Evolutionary conservation across 2,797 vertebrate genomes (phyloP).

Genomic region (Chaetodon trifasciatus): DNA sequence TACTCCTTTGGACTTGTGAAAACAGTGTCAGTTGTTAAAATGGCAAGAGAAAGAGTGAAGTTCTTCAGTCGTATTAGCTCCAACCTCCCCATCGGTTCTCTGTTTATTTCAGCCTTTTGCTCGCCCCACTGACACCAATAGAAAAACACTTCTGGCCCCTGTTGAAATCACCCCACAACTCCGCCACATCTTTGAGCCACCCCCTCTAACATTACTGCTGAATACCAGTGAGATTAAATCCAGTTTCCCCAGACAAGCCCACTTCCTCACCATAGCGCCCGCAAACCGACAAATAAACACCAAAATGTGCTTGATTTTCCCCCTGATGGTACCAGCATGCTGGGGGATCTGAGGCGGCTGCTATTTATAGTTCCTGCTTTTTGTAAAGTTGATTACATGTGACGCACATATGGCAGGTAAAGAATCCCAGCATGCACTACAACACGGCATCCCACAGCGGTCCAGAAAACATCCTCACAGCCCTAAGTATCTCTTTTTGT

Average conservation of each 20-base stretch:
- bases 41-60: slow-evolving; percentile 29
- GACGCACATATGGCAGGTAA: slow-evolving; percentile 49
- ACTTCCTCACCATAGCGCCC: slow-evolving; percentile 86
- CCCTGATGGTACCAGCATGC: slow-evolving; percentile 52
- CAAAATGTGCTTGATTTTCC: slow-evolving; percentile 51
- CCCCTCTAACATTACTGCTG: slow-evolving; percentile 81
- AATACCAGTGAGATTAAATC: slow-evolving; percentile 90
- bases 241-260: slow-evolving; percentile 82
- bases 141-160: slow-evolving; percentile 38
- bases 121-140: slow-evolving; percentile 40
- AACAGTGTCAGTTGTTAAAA: slow-evolving; percentile 78
- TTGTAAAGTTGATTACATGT: not conserved
- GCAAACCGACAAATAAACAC: slow-evolving; percentile 75
- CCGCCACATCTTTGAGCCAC: slow-evolving; percentile 55
- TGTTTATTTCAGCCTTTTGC: slow-evolving; percentile 36
- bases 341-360: slow-evolving; percentile 39
- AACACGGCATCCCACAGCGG: not conserved
- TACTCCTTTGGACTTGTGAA: slow-evolving; percentile 45
- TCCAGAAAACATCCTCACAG: not conserved
- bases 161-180: slow-evolving; percentile 18
- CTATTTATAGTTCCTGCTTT: slow-evolving; percentile 56
- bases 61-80: slow-evolving; percentile 1
- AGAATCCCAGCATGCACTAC: slow-evolving; percentile 11
- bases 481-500: slow-evolving; percentile 8
- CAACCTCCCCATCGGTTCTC: slow-evolving; percentile 4